Evolutionary conservation across 1,140 invertebrate genomes (phyloP), one percentile per base, ranked within the genome.

Genomic region (Temnothorax curvispinosus): DNA sequence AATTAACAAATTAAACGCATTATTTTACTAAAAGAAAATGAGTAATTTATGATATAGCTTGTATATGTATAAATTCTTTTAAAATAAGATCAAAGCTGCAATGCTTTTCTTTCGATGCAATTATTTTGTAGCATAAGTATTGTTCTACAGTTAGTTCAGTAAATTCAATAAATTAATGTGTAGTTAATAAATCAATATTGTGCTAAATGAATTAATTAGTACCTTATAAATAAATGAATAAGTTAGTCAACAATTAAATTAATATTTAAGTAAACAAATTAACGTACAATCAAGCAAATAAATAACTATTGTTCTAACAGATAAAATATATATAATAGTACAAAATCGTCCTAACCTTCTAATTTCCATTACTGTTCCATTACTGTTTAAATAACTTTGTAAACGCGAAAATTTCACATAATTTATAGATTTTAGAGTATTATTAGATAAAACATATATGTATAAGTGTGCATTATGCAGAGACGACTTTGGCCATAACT

Each of bases 161-260:
- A 21, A 74, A 54, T 27, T 56, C 27, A 35, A 71, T 71, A 81
- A 71, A 82, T 74, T 82, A 82, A 72, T 44, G n/a, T 47, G 54
- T 58, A 27, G 27, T 60, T 82, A 82, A 54, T 81, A 69, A 72
- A 72, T 35, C 54, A 58, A 82, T 27, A 27, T 82, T 82, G 7
- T 32, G 7, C 7, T 47, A 41, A 67, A 82, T 72, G 7, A 82
- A 74, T 82, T 44, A 47, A 82, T 82, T 72, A 74, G 27, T 82
- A 44, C 35, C 11, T 35, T 41, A 72, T 47, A 32, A 56, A 71
- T 35, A 32, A 56, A 71, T 35, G 41, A n/a, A 50, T 65, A 8
- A 65, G 11, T 77, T 80, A 72, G 72, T 72, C 4, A 44, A 2
- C 38, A 47, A 60, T 44, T 13, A 47, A 7, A 47, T 47, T 8